These are phyloP conservation scores for Ormyrus pomaceus DNA, from an alignment of 2,888 invertebrate species.

Conservation along the genomic window DNA sequence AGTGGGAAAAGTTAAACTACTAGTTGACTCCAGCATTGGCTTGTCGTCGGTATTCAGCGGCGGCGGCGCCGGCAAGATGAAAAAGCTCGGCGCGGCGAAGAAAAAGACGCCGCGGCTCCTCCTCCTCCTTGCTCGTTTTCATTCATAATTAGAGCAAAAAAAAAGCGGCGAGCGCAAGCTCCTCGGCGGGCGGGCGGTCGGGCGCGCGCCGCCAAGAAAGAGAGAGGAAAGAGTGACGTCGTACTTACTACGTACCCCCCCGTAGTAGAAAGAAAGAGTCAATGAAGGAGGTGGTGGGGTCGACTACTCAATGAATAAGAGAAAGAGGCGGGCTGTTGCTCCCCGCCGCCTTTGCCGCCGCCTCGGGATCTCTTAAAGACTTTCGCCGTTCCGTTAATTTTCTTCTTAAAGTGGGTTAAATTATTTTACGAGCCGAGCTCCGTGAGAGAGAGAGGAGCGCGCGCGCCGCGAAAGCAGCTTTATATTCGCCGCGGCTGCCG, in stretches of 20 bases:
- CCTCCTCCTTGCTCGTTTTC: constrained; percentile 67
- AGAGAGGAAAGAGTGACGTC: constrained; percentile 46
- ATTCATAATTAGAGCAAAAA: constrained; percentile 76
- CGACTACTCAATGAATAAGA: constrained; percentile 73
- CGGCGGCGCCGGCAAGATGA: constrained; percentile 26
- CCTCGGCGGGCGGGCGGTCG: not conserved
- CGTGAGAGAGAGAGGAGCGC: too few species aligned
- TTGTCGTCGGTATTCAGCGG: not conserved
- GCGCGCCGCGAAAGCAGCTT: constrained; percentile 29
- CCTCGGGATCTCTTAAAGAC: constrained; percentile 71
- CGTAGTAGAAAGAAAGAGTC: constrained; percentile 76
- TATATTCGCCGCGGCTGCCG: constrained; percentile 46
- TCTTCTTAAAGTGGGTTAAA: constrained; percentile 74
- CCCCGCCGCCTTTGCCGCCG: not conserved
- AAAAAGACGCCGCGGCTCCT: constrained; percentile 45
- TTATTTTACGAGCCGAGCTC: constrained; percentile 69
- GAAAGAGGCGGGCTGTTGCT: constrained; percentile 58
- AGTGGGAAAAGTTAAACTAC: constrained; percentile 63
- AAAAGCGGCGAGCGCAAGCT: constrained; percentile 54
- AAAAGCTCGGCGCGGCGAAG: constrained; percentile 42
- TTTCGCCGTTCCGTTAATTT: constrained; percentile 74
- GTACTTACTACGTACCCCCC: constrained; percentile 57
- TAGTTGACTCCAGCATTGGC: constrained; percentile 45
- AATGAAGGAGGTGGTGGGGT: constrained; percentile 71
- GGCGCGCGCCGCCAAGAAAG: constrained; percentile 4